A percentile compares a stretch with the other conserved stretches of the same genome.
These are phyloP conservation scores for Drosophila anomalata DNA, from an alignment of 2,888 invertebrate species.

Conservation along the genomic window DNA sequence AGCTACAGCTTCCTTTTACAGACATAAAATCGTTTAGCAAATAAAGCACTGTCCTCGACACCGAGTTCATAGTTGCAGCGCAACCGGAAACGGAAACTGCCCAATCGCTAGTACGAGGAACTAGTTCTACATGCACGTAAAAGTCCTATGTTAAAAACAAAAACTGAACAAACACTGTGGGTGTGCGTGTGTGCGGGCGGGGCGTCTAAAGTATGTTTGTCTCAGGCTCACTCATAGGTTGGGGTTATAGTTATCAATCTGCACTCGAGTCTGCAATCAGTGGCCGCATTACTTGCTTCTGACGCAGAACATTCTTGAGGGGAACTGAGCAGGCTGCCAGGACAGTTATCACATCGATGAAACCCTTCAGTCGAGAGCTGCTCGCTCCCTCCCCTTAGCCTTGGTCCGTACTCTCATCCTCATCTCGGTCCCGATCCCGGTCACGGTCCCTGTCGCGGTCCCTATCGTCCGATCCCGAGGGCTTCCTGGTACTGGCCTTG, in stretches of 20 bases:
- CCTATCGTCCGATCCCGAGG: slow-evolving; percentile 15
- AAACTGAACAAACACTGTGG: slow-evolving; percentile 21
- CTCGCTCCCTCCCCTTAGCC: slow-evolving; percentile 2
- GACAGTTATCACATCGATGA: slow-evolving; percentile 50
- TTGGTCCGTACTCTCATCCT: slow-evolving; percentile 6
- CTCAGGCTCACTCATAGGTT: slow-evolving; percentile 39
- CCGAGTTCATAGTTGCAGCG: slow-evolving; percentile 7
- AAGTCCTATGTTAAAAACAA: slow-evolving; percentile 28
- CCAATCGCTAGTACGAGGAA: not conserved
- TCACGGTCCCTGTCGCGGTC: not conserved
- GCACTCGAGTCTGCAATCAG: not conserved
- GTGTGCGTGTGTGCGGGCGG: slow-evolving; percentile 14
- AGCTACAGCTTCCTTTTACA: not conserved
- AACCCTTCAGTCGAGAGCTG: slow-evolving; percentile 43
- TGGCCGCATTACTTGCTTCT: not conserved
- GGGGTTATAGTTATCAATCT: slow-evolving; percentile 15
- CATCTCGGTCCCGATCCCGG: slow-evolving; percentile 36
- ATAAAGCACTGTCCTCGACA: not conserved
- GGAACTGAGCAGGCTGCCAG: slow-evolving; percentile 40
- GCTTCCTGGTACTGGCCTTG: slow-evolving; percentile 43
- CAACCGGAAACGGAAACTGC: slow-evolving; percentile 22
- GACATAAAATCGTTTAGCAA: not conserved
- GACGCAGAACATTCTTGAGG: slow-evolving; percentile 1
- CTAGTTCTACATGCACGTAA: slow-evolving; percentile 13
- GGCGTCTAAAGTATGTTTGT: slow-evolving; percentile 32